Conservation (phyloP, 53 echinoderm and acorn worm genomes). For the Echinarachnius parma region DNA sequence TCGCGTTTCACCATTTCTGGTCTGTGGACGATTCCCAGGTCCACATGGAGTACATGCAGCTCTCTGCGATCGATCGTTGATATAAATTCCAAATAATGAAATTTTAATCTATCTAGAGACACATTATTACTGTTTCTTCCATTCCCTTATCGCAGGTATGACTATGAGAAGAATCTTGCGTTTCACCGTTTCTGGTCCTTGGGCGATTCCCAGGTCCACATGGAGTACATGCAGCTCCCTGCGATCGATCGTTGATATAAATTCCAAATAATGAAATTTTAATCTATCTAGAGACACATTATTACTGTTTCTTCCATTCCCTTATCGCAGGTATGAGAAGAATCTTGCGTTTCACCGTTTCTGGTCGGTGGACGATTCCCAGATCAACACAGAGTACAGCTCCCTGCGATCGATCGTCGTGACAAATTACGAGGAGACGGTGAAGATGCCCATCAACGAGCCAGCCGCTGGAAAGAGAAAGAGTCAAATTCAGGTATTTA, state of each 20-base stretch:
- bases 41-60: no score
- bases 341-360: slow-evolving; percentile 97
- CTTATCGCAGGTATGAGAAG: slow-evolving; percentile 96
- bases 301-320: no score
- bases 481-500: slow-evolving; percentile 91
- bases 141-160: no score
- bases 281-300: no score
- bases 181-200: slow-evolving; percentile 98
- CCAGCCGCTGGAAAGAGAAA: slow-evolving; percentile 79
- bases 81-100: no score
- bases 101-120: no score
- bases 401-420: slow-evolving; percentile 89
- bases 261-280: no score
- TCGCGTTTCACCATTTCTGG: no score
- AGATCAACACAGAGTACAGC: slow-evolving; percentile 87
- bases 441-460: slow-evolving; percentile 95
- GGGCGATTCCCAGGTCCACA: slow-evolving; percentile 80
- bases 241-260: slow-evolving; percentile 85
- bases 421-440: slow-evolving; percentile 93
- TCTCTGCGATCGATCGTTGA: no score
- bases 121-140: no score
- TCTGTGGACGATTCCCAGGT: no score
- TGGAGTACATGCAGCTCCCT: slow-evolving; percentile 89
- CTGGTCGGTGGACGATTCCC: slow-evolving; percentile 89
- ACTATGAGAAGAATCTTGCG: slow-evolving; percentile 95